Percentiles rank a stretch among this genome's conserved stretches.
These are phyloP conservation scores for Siderastrea siderea DNA, from an alignment of 92 coral and sea anemone genomes.

Conservation along the genomic window DNA sequence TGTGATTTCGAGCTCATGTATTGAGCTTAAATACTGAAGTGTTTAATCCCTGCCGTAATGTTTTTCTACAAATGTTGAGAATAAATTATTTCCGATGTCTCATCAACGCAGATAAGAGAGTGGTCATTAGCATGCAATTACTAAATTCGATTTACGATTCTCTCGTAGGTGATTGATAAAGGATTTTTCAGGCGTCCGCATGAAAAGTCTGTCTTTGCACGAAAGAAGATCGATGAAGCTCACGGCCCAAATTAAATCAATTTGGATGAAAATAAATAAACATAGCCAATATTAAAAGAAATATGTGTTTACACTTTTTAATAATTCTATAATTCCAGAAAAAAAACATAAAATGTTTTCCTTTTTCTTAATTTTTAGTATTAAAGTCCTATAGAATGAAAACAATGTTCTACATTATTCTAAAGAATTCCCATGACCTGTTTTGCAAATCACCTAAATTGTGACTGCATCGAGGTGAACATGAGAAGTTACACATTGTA, in stretches of 20 bases:
- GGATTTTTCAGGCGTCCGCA: not conserved
- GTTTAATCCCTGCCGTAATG: not conserved
- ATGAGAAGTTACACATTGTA: too few relatives aligned
- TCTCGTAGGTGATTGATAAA: not conserved
- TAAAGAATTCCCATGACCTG: too few relatives aligned
- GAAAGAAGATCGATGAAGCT: not conserved
- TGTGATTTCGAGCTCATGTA: not conserved
- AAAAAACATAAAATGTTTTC: not conserved
- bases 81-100: slow-evolving; percentile 31
- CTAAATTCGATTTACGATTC: slow-evolving; percentile 8
- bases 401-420: too few relatives aligned
- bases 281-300: too few relatives aligned
- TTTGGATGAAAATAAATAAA: not conserved
- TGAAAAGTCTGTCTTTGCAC: not conserved
- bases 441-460: too few relatives aligned
- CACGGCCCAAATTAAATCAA: not conserved
- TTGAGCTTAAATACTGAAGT: not conserved
- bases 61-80: slow-evolving; percentile 8
- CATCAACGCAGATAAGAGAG: slow-evolving; percentile 12
- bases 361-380: too few relatives aligned
- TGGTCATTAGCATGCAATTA: slow-evolving; percentile 28
- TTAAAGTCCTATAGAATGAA: too few relatives aligned
- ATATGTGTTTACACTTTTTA: not conserved
- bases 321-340: not conserved
- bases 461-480: too few relatives aligned